phyloP scores from a whole-genome alignment of 2,797 vertebrate species.

The Karalla daura region DNA sequence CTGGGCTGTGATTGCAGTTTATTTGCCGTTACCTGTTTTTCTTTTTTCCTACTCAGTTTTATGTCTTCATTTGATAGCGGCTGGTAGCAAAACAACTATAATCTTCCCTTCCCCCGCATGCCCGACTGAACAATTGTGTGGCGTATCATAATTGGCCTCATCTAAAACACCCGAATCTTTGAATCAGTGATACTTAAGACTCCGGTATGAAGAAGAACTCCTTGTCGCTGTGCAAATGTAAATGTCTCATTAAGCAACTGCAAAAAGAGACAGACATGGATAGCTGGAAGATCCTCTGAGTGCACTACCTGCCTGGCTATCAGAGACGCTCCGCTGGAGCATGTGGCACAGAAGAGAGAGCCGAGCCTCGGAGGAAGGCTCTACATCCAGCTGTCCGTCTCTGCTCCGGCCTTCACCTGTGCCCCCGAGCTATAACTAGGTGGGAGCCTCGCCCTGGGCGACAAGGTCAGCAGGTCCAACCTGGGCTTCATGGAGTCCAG shows the following conservation, averaged over 20 bases:
- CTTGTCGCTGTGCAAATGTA: too few species aligned
- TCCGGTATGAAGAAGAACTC: too few species aligned
- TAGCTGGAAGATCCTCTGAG: not conserved
- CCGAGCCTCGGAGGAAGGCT: constrained; percentile 14
- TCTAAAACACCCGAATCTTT: too few species aligned
- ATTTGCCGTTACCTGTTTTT: not conserved
- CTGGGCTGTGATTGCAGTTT: not conserved
- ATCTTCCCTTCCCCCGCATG: not conserved
- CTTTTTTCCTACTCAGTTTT: not conserved
- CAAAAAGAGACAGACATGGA: not conserved
- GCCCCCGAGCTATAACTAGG: constrained; percentile 22
- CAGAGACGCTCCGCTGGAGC: not conserved
- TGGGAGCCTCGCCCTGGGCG: constrained; percentile 1
- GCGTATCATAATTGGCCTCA: too few species aligned
- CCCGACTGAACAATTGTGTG: not conserved
- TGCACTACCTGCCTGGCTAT: not conserved
- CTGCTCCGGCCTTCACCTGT: constrained; percentile 32
- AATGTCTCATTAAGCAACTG: not conserved
- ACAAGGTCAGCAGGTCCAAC: constrained; percentile 16
- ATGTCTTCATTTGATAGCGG: not conserved
- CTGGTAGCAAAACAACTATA: not conserved
- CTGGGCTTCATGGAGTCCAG: constrained; percentile 2
- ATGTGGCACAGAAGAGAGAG: not conserved
- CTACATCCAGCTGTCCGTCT: not conserved
- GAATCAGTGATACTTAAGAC: too few species aligned